phyloP scores from a whole-genome alignment of 2,888 invertebrate species.

The Smittia aterrima region DNA sequence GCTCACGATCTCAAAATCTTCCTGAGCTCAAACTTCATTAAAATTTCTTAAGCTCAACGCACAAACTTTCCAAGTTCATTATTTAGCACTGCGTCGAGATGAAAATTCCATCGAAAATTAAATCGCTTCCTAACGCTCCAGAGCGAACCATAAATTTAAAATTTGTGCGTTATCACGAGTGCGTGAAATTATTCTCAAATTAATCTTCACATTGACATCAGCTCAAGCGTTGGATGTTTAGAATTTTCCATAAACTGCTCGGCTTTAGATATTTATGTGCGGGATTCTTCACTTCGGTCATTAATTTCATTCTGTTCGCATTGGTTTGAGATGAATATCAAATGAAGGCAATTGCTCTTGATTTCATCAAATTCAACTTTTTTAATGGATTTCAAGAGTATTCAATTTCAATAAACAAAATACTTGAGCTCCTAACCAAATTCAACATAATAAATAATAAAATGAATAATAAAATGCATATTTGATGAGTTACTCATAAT shows the following conservation, averaged over 20 bases:
- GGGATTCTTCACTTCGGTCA: background rate
- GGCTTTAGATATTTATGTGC: background rate
- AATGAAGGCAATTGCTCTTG: no score
- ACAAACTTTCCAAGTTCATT: background rate
- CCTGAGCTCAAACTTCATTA: background rate
- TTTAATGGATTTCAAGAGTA: no score
- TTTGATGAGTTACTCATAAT: no score
- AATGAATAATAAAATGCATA: no score
- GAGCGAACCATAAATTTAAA: conserved; percentile 12
- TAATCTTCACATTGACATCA: conserved; percentile 26
- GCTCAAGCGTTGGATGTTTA: background rate
- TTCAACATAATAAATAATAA: no score
- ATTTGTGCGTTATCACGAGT: conserved; percentile 20
- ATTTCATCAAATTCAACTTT: no score
- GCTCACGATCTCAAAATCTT: no score
- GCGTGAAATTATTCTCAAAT: conserved; percentile 27
- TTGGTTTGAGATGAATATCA: no score
- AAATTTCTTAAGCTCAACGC: background rate
- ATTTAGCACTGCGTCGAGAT: background rate
- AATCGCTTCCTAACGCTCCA: background rate
- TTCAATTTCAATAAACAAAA: no score
- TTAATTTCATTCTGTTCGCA: background rate
- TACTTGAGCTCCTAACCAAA: no score
- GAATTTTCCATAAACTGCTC: background rate
- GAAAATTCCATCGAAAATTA: background rate